These are phyloP conservation scores for Clanis bilineata DNA, from an alignment of 2,888 invertebrate species.

Conservation along the genomic window DNA sequence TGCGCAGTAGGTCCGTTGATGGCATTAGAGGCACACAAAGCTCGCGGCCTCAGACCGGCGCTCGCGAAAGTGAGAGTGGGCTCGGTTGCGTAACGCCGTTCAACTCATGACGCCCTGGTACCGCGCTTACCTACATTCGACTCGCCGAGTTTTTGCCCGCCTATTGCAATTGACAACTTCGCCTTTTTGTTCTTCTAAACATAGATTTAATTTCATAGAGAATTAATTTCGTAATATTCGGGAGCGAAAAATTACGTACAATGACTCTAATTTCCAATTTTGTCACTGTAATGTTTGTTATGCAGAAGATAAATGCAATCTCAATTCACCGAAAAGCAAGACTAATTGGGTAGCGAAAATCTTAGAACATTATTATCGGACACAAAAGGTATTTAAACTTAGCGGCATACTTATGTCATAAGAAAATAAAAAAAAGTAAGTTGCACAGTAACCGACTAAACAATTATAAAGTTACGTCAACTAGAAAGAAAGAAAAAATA, in stretches of 20 bases:
- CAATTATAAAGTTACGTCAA: no score
- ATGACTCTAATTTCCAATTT: background rate
- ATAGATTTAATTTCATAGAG: constrained; percentile 10
- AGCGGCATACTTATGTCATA: background rate
- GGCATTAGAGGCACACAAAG: constrained; percentile 56
- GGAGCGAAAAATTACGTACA: background rate
- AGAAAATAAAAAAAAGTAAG: no score
- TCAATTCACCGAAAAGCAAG: background rate
- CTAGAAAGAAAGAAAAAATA: no score
- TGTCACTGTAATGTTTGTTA: background rate
- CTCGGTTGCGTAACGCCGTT: constrained; percentile 64
- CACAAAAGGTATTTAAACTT: no score
- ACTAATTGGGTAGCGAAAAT: background rate
- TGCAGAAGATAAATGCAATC: background rate
- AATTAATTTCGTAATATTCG: constrained; percentile 2
- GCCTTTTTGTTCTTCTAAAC: constrained; percentile 8
- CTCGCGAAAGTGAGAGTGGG: constrained; percentile 79
- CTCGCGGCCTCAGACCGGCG: constrained; percentile 50
- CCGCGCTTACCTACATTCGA: constrained; percentile 40
- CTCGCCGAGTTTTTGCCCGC: constrained; percentile 12
- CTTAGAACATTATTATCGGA: background rate
- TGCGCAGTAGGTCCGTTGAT: constrained; percentile 47
- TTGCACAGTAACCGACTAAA: no score
- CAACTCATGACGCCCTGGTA: constrained; percentile 66
- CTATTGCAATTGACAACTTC: constrained; percentile 7